Evolutionary conservation across 2,888 invertebrate genomes (phyloP).

Genomic region (Hydrotaea cyrtoneurina): DNA sequence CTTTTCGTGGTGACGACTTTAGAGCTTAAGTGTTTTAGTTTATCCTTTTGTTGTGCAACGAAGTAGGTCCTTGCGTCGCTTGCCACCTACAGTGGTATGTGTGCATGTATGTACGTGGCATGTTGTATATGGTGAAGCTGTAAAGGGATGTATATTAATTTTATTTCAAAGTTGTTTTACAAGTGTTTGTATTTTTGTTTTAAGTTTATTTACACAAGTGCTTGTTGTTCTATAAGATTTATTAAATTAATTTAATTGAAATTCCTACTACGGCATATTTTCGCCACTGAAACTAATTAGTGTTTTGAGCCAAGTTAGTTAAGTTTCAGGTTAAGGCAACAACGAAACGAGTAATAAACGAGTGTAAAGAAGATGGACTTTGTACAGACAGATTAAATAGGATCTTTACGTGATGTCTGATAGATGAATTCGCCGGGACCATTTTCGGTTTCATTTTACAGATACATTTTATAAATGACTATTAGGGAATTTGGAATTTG

Average conservation of each 20-base stretch:
- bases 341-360: not conserved
- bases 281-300: conserved; percentile 4
- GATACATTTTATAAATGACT: too few species aligned
- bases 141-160: conserved; percentile 19
- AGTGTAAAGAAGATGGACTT: too few species aligned
- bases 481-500: too few species aligned
- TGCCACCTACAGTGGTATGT: not conserved
- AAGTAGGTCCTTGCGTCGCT: not conserved
- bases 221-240: conserved; percentile 23
- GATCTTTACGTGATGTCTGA: too few species aligned
- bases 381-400: too few species aligned
- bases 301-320: too few species aligned
- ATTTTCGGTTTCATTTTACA: too few species aligned
- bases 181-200: conserved; percentile 25
- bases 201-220: conserved; percentile 17
- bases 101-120: too few species aligned
- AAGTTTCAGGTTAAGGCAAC: too few species aligned
- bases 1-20: conserved; percentile 22
- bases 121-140: not conserved
- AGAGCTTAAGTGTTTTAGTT: conserved; percentile 35
- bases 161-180: conserved; percentile 15
- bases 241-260: conserved; percentile 33
- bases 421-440: too few species aligned
- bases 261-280: conserved; percentile 8
- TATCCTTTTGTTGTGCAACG: not conserved